Percentiles rank a stretch among this genome's conserved stretches.
phyloP scores from a whole-genome alignment of 2,888 invertebrate species.

The Drosophila borealis region DNA sequence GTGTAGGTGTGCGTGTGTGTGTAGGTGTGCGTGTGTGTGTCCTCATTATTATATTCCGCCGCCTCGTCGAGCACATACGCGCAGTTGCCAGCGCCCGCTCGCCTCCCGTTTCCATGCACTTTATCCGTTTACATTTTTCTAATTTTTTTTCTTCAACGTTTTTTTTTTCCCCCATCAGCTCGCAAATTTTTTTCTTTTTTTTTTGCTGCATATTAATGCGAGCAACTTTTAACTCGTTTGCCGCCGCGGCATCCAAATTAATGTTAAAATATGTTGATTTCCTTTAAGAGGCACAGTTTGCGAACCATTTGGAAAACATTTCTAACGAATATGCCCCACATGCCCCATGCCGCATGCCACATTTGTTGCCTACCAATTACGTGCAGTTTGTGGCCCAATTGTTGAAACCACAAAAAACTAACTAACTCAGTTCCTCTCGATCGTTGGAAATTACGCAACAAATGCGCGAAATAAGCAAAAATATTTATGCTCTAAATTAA shows the following conservation, averaged over 20 bases:
- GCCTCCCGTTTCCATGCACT: conserved; percentile 13
- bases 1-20: conserved; percentile 25
- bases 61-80: conserved; percentile 64
- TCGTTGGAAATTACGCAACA: too few relatives aligned
- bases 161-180: conserved; percentile 3
- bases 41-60: conserved; percentile 78
- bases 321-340: conserved; percentile 55
- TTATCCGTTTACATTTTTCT: conserved; percentile 60
- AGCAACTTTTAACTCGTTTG: conserved; percentile 65
- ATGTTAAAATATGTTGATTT: conserved; percentile 75
- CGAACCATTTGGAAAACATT: conserved; percentile 36
- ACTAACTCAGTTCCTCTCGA: neutral
- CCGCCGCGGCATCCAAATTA: conserved; percentile 58
- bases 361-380: conserved; percentile 33
- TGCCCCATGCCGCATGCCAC: conserved; percentile 13
- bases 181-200: conserved; percentile 11
- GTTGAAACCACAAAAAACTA: neutral
- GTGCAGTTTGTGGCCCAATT: conserved; percentile 17
- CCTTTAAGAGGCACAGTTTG: conserved; percentile 58
- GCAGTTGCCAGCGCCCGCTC: conserved; percentile 5
- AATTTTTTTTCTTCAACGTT: conserved; percentile 11
- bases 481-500: too few relatives aligned
- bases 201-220: conserved; percentile 49
- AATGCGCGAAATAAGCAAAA: too few relatives aligned
- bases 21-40: conserved; percentile 43